These are phyloP conservation scores for Ameiurus melas DNA, from an alignment of 2,113 vertebrate species.

Conservation along the genomic window DNA sequence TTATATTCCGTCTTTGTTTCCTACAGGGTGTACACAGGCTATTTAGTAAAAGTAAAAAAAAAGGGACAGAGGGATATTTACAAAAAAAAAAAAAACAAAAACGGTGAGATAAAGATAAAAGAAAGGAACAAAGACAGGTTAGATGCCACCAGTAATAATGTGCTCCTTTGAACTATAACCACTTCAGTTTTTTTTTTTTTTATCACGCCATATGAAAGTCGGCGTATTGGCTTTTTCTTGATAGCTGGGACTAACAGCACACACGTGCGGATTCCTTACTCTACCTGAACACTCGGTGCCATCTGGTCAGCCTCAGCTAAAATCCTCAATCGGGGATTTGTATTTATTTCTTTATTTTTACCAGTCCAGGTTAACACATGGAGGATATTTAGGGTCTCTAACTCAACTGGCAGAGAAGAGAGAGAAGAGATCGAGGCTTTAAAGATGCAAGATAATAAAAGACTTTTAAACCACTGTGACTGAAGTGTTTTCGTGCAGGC, in stretches of 20 bases:
- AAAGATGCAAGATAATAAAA: constrained; percentile 43
- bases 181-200: constrained; percentile 20
- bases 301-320: constrained; percentile 6
- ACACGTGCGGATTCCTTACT: neutral
- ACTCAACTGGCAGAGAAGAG: constrained; percentile 26
- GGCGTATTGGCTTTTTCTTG: constrained; percentile 13
- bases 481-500: constrained; percentile 8
- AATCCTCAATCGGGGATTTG: neutral
- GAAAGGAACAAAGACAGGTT: constrained; percentile 4
- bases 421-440: constrained; percentile 5
- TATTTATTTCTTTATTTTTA: neutral
- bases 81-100: neutral
- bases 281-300: neutral
- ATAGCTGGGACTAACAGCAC: neutral
- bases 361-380: constrained; percentile 5
- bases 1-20: constrained; percentile 52
- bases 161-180: neutral
- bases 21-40: constrained; percentile 44
- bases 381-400: constrained; percentile 32
- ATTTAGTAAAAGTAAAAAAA: neutral
- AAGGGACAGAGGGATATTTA: constrained; percentile 23
- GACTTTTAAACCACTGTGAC: constrained; percentile 36
- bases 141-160: constrained; percentile 7
- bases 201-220: neutral
- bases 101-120: neutral